These are phyloP conservation scores for Brachyhypopomus occidentalis DNA, from an alignment of 2,113 vertebrate genomes.

Conservation along the genomic window DNA sequence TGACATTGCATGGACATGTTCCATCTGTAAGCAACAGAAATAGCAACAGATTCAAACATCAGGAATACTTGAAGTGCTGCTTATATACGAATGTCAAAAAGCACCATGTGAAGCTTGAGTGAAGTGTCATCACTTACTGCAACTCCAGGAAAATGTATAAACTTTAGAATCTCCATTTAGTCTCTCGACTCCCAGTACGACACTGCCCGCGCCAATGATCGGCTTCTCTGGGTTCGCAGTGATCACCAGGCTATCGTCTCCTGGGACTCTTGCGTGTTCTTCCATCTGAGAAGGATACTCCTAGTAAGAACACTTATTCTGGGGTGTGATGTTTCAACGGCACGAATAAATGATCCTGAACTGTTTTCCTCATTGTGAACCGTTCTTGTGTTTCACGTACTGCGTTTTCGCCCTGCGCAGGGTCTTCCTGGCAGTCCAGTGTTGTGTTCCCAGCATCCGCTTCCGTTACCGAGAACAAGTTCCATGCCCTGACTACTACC, in stretches of 20 bases:
- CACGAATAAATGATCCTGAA: background rate
- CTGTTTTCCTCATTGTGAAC: background rate
- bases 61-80: no score
- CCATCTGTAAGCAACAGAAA: constrained; percentile 56
- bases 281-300: constrained; percentile 57
- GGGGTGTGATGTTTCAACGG: no score
- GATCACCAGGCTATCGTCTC: constrained; percentile 54
- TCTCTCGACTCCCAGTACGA: constrained; percentile 59
- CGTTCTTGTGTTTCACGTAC: background rate
- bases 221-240: constrained; percentile 56
- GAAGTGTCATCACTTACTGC: constrained; percentile 63
- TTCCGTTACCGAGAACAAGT: constrained; percentile 77
- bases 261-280: constrained; percentile 23
- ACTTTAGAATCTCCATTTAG: constrained; percentile 41
- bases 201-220: constrained; percentile 54
- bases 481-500: constrained; percentile 77
- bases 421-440: constrained; percentile 61
- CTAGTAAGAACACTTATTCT: background rate
- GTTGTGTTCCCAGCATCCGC: constrained; percentile 78
- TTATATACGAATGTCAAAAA: background rate
- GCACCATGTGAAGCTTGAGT: no score
- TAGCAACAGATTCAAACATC: background rate
- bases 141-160: constrained; percentile 67
- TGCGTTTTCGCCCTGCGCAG: background rate
- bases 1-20: constrained; percentile 64